A percentile compares a stretch with the other conserved stretches of the same genome.
phyloP scores from a whole-genome alignment of 2,888 invertebrate species.

The Tyria jacobaeae region DNA sequence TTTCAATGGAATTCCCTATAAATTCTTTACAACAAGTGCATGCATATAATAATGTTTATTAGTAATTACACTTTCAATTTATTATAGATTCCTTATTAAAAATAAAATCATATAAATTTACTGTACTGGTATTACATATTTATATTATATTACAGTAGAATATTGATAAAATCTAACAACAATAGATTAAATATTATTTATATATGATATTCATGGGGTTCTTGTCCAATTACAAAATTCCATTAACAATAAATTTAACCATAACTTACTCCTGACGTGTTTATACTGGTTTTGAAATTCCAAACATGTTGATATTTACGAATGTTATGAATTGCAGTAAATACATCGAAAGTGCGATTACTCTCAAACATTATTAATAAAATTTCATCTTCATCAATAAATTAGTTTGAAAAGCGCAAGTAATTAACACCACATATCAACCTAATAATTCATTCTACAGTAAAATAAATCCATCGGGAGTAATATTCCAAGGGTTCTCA shows the following conservation, averaged over 20 bases:
- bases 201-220: neutral
- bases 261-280: neutral
- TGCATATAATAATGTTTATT: constrained; percentile 40
- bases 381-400: constrained; percentile 54
- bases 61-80: constrained; percentile 77
- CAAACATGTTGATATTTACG: constrained; percentile 29
- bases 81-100: neutral
- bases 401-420: constrained; percentile 65
- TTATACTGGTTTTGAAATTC: neutral
- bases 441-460: constrained; percentile 57
- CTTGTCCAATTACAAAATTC: neutral
- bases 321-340: constrained; percentile 55
- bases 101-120: neutral
- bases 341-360: constrained; percentile 76
- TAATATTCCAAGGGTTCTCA: constrained; percentile 43
- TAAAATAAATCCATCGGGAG: constrained; percentile 53
- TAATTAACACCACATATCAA: constrained; percentile 62
- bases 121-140: neutral
- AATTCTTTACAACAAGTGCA: constrained; percentile 53
- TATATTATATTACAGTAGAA: neutral
- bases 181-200: neutral
- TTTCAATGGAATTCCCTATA: constrained; percentile 70
- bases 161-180: neutral
- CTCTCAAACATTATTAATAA: constrained; percentile 55
- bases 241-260: neutral